These are phyloP conservation scores for Nemurella pictetii DNA, from an alignment of 2,888 invertebrate species.

Conservation along the genomic window DNA sequence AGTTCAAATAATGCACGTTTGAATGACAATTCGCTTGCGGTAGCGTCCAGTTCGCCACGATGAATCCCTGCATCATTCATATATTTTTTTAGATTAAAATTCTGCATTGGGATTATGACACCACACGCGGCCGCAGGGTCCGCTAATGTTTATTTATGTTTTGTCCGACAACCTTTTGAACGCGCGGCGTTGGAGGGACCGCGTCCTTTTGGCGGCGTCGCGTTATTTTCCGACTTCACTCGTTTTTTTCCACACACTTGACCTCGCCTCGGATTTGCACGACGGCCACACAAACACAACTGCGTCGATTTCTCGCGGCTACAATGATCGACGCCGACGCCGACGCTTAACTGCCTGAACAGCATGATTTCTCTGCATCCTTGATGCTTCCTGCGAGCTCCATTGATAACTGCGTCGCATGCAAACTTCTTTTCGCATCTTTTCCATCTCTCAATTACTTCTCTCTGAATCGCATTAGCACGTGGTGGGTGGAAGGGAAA, in stretches of 20 bases:
- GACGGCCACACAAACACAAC: too few species aligned
- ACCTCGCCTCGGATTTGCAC: background rate
- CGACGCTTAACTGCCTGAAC: background rate
- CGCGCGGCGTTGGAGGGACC: background rate
- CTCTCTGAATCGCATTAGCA: background rate
- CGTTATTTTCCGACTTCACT: background rate
- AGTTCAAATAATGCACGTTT: background rate
- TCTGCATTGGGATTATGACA: background rate
- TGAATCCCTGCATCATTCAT: background rate
- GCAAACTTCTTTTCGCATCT: background rate
- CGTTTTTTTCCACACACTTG: background rate
- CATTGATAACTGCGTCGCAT: background rate
- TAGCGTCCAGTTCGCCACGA: background rate
- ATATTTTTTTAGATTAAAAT: background rate
- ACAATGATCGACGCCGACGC: background rate
- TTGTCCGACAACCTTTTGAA: background rate
- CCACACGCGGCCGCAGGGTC: background rate
- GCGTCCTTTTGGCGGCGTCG: background rate
- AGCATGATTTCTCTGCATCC: background rate
- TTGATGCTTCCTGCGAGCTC: background rate
- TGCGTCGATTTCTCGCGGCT: background rate
- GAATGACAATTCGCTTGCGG: constrained; percentile 20
- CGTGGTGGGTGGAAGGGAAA: background rate
- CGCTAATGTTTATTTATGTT: background rate
- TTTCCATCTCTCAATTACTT: background rate